These are phyloP conservation scores for Hepsetus odoe DNA, from an alignment of 2,113 vertebrate species.

Conservation along the genomic window DNA sequence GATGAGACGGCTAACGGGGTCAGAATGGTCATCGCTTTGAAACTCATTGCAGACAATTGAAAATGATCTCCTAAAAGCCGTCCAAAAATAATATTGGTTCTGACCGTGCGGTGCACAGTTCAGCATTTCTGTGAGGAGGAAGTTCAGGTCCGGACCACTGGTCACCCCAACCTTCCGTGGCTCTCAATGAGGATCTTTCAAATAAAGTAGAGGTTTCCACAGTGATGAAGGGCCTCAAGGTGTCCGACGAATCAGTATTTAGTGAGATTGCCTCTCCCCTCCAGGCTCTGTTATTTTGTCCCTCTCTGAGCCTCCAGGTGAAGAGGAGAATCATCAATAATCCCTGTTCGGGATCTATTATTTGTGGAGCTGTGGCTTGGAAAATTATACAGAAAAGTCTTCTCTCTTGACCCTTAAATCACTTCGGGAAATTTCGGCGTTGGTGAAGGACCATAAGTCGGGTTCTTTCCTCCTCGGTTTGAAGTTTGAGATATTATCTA, in stretches of 20 bases:
- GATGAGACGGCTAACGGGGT: background rate
- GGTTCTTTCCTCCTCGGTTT: background rate
- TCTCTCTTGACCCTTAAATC: background rate
- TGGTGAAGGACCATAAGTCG: background rate
- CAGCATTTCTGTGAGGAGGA: background rate
- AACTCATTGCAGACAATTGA: background rate
- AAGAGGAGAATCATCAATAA: conserved; percentile 34
- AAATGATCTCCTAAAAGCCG: background rate
- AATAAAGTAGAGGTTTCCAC: conserved; percentile 51
- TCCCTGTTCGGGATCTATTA: conserved; percentile 9
- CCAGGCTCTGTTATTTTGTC: conserved; percentile 24
- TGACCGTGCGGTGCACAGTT: background rate
- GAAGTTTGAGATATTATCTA: too few species aligned
- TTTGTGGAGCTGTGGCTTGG: conserved; percentile 7
- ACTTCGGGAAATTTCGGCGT: background rate
- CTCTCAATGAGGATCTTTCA: conserved; percentile 25
- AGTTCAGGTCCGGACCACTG: background rate
- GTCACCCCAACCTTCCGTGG: conserved; percentile 6
- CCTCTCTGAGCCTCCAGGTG: conserved; percentile 8
- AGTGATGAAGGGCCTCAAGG: conserved; percentile 60
- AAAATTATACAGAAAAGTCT: conserved; percentile 22
- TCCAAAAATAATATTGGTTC: background rate
- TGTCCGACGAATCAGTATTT: conserved; percentile 61
- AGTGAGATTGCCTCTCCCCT: conserved; percentile 55
- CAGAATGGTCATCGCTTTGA: background rate